phyloP scores from a whole-genome alignment of 2,888 invertebrate genomes.

The Spatulosminthurus flaviceps region DNA sequence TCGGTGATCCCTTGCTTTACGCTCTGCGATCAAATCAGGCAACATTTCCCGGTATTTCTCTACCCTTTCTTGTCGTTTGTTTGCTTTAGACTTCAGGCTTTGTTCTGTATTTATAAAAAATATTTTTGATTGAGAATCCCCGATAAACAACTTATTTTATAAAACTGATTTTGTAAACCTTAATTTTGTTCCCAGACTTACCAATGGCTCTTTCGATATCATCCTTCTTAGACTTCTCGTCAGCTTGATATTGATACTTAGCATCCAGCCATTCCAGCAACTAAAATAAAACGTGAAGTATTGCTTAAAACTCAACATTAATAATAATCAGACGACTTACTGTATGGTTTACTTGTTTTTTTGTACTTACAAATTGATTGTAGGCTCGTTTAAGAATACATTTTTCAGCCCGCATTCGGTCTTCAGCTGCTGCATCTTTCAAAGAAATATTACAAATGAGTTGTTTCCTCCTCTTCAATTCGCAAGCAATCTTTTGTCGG shows the following conservation, averaged over 20 bases:
- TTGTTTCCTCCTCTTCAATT: conserved; percentile 35
- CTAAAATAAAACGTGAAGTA: not conserved
- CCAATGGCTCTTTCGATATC: conserved; percentile 32
- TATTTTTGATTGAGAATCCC: conserved; percentile 5
- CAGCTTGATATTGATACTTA: conserved; percentile 50
- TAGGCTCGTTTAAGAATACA: conserved; percentile 50
- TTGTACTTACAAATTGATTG: conserved; percentile 51
- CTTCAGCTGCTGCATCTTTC: conserved; percentile 45
- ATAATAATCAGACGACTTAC: not conserved
- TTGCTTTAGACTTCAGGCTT: not conserved
- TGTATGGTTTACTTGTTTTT: not conserved
- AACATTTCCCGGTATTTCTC: conserved; percentile 37
- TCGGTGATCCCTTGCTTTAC: conserved; percentile 45
- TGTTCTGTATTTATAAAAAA: not conserved
- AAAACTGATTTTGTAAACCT: too few species aligned
- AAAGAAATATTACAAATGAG: conserved; percentile 39
- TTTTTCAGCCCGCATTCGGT: conserved; percentile 48
- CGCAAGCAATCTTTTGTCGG: conserved; percentile 4
- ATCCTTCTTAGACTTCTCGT: conserved; percentile 31
- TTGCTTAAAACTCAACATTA: not conserved
- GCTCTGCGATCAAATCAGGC: conserved; percentile 47
- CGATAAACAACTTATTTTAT: too few species aligned
- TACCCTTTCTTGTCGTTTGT: conserved; percentile 27
- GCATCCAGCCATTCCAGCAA: conserved; percentile 54
- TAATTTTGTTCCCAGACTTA: not conserved